Base-by-base conservation (phyloP, 2,888 invertebrate genomes). In the Scrobipalpa atriplicella region DNA sequence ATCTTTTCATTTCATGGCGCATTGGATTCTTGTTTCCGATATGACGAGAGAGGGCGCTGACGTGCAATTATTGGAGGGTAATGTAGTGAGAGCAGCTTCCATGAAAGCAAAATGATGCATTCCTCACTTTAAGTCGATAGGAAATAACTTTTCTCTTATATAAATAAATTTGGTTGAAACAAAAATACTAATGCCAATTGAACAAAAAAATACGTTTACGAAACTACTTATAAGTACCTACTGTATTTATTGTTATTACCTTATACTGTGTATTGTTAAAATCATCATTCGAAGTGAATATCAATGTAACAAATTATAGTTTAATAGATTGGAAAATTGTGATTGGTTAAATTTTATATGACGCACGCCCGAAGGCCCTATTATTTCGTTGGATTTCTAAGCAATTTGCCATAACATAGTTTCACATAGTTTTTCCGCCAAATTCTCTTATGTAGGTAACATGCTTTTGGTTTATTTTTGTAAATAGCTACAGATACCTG, bases 1-100 rank as follows among this genome's bases (percentile, higher is more conserved):
- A 73, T 73, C 71, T 71, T 62, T 69, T 67, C 69, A 74, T 75
- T 73, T 72, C 71, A 73, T 71, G 70, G 69, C 41, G 66, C 66
- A 72, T 74, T 75, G 68, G 70, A 70, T 65, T 69, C 58, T 58
- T 58, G 58, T 58, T 58, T 58, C 58, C 58, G 58, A 58, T 58
- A 58, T 58, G 58, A 58, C 38, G 58, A 58, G 58, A 58, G 58
- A 58, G 18, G 36, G 58, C 58, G 36, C 36, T 58, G 58, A 58
- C 58, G 16, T 58, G 58, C 36, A 38, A 36, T 58, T 58, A 58
- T 58, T 58, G 58, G 38, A 58, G 58, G 38, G 58, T 58, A 58
- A 58, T 58, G 58, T 58, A 58, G 13, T 58, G 58, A 58, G 29
- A n/a, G n/a, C 16, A 16, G 16, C 58, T 38, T 29, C n/a, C 58